Evolutionary conservation across 1,140 invertebrate genomes (phyloP).

Genomic region (Temnothorax longispinosus): DNA sequence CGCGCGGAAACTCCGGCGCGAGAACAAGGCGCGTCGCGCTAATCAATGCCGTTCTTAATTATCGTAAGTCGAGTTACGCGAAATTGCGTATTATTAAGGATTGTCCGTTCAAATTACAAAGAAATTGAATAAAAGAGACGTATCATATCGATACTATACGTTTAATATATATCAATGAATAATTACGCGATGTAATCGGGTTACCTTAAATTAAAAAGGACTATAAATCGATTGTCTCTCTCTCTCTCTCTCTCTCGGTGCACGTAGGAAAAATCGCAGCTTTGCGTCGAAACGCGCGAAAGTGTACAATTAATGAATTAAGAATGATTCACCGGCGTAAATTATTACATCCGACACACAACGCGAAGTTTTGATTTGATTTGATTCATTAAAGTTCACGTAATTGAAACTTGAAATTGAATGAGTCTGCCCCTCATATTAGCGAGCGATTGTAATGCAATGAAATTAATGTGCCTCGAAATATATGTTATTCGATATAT

Average conservation of each 20-base stretch:
- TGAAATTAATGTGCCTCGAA: slow-evolving; percentile 47
- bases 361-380: slow-evolving; percentile 39
- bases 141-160: background rate
- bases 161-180: background rate
- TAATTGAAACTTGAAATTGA: slow-evolving; percentile 60
- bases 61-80: background rate
- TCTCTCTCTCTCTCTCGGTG: too few relatives aligned
- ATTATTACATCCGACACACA: background rate
- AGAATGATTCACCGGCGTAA: slow-evolving; percentile 3
- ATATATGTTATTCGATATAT: slow-evolving; percentile 53
- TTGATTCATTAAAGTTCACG: slow-evolving; percentile 48
- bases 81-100: background rate
- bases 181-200: background rate
- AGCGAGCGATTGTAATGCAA: slow-evolving; percentile 43
- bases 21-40: background rate
- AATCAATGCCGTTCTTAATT: slow-evolving; percentile 12
- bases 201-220: slow-evolving; percentile 15
- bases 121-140: background rate
- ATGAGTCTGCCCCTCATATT: slow-evolving; percentile 22
- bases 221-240: background rate
- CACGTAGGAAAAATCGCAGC: background rate
- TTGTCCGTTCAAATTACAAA: background rate
- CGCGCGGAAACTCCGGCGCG: background rate
- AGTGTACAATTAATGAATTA: slow-evolving; percentile 18
- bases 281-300: background rate